Evolutionary conservation across 2,797 vertebrate genomes (phyloP).

Genomic region (Petrocephalus schoutedeni): DNA sequence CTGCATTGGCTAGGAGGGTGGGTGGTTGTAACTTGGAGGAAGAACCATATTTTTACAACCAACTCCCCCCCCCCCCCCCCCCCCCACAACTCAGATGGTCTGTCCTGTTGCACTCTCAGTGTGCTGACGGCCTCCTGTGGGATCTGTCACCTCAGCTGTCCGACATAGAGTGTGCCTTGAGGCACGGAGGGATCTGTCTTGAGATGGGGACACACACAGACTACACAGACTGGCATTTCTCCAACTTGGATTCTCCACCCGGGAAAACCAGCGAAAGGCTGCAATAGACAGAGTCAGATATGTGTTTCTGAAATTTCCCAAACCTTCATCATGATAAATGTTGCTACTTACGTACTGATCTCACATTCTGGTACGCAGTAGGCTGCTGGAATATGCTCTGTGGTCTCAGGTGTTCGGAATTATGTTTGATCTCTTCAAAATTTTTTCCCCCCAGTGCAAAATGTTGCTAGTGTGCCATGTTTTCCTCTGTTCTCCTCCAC

Average conservation of each 20-base stretch:
- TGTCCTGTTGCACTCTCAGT: neutral
- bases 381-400: neutral
- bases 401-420: constrained; percentile 2
- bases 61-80: too few species aligned
- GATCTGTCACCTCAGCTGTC: neutral
- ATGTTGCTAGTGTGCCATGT: neutral
- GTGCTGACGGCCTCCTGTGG: neutral
- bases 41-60: neutral
- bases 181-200: neutral
- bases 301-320: neutral
- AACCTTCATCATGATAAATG: neutral
- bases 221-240: neutral
- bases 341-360: neutral
- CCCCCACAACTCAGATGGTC: neutral
- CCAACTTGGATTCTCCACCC: neutral
- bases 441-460: neutral
- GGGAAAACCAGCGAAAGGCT: neutral
- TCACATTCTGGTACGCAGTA: neutral
- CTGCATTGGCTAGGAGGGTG: neutral
- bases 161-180: neutral
- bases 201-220: neutral
- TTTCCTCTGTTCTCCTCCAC: neutral
- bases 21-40: neutral
- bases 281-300: neutral
- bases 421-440: neutral